Evolutionary conservation across 2,113 vertebrate genomes (phyloP), one percentile per base, ranked within the genome.

Genomic region (Hymenochirus boettgeri): DNA sequence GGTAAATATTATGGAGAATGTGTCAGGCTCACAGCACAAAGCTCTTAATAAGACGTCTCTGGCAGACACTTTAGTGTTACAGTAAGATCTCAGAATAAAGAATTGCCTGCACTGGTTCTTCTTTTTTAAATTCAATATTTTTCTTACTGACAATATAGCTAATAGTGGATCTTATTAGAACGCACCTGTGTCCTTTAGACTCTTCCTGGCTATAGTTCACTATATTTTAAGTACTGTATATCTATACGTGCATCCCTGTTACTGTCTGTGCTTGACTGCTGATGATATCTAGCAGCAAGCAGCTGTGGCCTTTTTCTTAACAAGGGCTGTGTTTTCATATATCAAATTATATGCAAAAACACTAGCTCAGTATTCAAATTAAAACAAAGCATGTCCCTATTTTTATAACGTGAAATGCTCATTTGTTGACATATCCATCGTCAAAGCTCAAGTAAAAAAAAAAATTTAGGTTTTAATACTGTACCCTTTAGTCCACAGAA

Each of bases 121-220:
- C 22, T 53, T 62, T 62, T 35, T 62, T 21, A 39, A 53, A 62
- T 62, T 62, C 61, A 42, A 26, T 50, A 37, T 62, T 62, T 35
- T 37, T 29, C 37, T 62, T 52, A 53, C 31, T 62, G 61, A 42
- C 47, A 62, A 54, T 53, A 17, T 62, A 33, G 48, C 37, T 61
- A 48, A 31, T 31, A 61, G 58, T 61, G 7, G 47, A 61, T 62
- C 42, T 62, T 31, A 62, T 62, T 50, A 62, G 48, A n/a, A 39
- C 9, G 50, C 48, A 53, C 48, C 61, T 62, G 61, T 39, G 29
- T 62, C 59, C 46, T 62, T 22, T 23, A 23, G 61, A 50, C 35
- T 54, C 37, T 62, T n/a, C 21, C 31, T 10, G 18, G n/a, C 61
- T 62, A 50, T 24, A 31, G 8, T 53, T 62, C 61, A 53, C 61